Percentiles rank a stretch among this genome's conserved stretches.
Evolutionary conservation across 2,888 invertebrate genomes (phyloP).

Genomic region (Xylocampa areola): DNA sequence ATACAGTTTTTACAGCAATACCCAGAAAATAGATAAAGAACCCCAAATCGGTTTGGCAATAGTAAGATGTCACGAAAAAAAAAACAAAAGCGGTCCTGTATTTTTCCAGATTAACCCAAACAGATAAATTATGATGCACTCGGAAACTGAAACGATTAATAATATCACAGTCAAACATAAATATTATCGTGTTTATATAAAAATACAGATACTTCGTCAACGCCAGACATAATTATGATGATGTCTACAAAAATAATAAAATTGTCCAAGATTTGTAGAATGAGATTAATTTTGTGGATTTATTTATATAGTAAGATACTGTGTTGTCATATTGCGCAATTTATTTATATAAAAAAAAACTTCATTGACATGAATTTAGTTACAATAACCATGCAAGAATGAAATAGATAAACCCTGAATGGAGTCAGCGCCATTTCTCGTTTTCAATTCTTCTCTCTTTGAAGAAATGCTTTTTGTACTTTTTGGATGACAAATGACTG

Average conservation of each 20-base stretch:
- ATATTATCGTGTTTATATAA: constrained; percentile 11
- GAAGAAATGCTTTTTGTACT: too few species aligned
- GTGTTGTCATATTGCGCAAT: constrained; percentile 8
- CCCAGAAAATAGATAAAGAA: too few species aligned
- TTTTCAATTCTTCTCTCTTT: too few species aligned
- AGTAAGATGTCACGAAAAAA: not conserved
- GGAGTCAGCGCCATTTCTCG: too few species aligned
- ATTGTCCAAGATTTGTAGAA: constrained; percentile 1
- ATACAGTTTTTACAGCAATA: too few species aligned
- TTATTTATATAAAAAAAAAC: too few species aligned
- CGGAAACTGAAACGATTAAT: constrained; percentile 5
- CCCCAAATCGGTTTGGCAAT: too few species aligned
- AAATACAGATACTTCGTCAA: constrained; percentile 14
- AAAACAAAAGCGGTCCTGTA: constrained; percentile 13
- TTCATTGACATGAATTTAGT: too few species aligned
- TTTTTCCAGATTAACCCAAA: constrained; percentile 30
- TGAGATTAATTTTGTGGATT: not conserved
- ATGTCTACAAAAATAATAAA: constrained; percentile 18
- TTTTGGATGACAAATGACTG: too few species aligned
- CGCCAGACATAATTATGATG: constrained; percentile 11
- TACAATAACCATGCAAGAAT: too few species aligned
- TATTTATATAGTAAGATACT: not conserved
- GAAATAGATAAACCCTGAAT: too few species aligned
- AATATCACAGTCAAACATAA: constrained; percentile 4
- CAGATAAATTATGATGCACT: constrained; percentile 6